A percentile compares a stretch with the other conserved stretches of the same genome.
These are phyloP conservation scores for Steromphala cineraria DNA, from an alignment of 2,888 invertebrate genomes.

Conservation along the genomic window DNA sequence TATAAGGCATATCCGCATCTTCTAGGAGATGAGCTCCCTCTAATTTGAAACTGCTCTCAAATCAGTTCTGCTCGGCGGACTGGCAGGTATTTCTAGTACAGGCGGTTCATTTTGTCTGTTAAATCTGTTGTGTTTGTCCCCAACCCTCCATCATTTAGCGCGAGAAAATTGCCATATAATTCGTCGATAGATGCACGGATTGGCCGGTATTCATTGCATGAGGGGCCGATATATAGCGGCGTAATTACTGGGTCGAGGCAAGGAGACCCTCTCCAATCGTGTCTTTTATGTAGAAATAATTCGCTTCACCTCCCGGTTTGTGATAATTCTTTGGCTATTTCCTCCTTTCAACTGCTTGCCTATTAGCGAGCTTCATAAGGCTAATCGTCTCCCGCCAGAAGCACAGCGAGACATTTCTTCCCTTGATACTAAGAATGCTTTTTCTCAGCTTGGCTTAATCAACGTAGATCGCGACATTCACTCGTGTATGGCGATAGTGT, in stretches of 20 bases:
- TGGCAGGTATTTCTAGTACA: not conserved
- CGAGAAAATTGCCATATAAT: conserved; percentile 2
- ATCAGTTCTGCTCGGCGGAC: not conserved
- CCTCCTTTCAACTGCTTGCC: not conserved
- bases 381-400: not conserved
- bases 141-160: not conserved
- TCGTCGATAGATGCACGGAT: not conserved
- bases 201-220: not conserved
- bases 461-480: conserved; percentile 5
- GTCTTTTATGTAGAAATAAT: not conserved
- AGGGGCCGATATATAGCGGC: not conserved
- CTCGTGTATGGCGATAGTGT: not conserved
- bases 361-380: not conserved
- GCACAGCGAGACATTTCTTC: not conserved
- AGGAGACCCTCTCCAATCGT: conserved; percentile 3
- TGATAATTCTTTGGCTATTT: conserved; percentile 1
- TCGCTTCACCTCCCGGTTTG: conserved; percentile 11
- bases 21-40: not conserved
- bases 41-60: conserved; percentile 4
- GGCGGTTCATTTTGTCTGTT: not conserved
- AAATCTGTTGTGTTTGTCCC: not conserved
- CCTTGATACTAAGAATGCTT: not conserved
- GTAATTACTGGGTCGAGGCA: conserved; percentile 2
- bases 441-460: conserved; percentile 16
- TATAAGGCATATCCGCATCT: conserved; percentile 1